These are phyloP conservation scores for Rotaria magnacalcarata DNA, from an alignment of 2,888 invertebrate species.

Conservation along the genomic window DNA sequence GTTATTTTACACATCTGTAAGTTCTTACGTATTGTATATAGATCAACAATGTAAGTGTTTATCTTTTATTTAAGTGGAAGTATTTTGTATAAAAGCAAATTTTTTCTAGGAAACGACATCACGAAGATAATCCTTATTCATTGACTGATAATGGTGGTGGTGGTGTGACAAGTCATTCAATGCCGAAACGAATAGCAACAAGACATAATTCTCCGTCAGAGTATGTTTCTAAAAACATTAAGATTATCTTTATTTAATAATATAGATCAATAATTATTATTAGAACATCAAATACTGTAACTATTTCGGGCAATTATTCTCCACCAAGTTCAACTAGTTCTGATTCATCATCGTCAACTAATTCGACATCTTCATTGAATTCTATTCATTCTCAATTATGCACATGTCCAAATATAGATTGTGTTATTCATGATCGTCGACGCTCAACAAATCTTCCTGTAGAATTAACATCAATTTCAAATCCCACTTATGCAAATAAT, in stretches of 20 bases:
- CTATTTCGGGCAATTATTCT: neutral
- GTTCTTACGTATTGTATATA: neutral
- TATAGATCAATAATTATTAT: neutral
- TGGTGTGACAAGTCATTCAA: neutral
- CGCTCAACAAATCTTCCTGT: neutral
- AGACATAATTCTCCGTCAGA: neutral
- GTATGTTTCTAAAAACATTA: neutral
- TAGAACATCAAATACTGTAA: neutral
- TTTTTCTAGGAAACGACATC: neutral
- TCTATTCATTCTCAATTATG: neutral
- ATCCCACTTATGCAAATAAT: constrained; percentile 10
- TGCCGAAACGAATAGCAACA: neutral
- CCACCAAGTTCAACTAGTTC: neutral
- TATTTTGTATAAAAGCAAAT: too few relatives aligned
- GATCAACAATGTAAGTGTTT: neutral
- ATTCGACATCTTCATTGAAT: neutral
- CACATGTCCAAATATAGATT: neutral
- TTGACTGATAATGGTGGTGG: neutral
- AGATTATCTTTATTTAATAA: neutral
- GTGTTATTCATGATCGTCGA: neutral
- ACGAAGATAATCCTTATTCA: constrained; percentile 4
- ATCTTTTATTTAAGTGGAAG: neutral
- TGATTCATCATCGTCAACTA: neutral
- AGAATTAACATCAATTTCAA: neutral
- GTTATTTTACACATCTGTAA: neutral